phyloP scores from a whole-genome alignment of 2,888 invertebrate species.

The Acleris sparsana region DNA sequence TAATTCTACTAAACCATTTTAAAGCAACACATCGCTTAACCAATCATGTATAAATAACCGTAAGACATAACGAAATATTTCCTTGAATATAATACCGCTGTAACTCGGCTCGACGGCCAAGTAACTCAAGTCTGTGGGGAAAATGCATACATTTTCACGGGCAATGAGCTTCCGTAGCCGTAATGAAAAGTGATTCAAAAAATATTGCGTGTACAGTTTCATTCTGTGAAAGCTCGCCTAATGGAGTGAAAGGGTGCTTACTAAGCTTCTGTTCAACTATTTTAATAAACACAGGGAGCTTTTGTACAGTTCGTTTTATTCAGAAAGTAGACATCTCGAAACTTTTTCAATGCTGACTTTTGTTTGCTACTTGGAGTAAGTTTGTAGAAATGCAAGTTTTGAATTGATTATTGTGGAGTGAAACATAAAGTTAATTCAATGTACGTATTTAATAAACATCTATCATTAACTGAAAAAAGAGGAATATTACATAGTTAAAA shows the following conservation, averaged over 20 bases:
- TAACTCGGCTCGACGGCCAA: constrained; percentile 10
- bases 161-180: constrained; percentile 45
- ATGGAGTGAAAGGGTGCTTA: constrained; percentile 6
- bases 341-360: no score
- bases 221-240: constrained; percentile 23
- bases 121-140: constrained; percentile 12
- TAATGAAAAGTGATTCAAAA: constrained; percentile 33
- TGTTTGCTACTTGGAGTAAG: no score
- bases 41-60: no score
- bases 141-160: constrained; percentile 49
- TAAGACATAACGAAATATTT: no score
- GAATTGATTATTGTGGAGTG: no score
- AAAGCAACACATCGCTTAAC: no score
- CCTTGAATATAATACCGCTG: constrained; percentile 14
- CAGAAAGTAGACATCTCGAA: neutral
- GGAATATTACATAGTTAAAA: no score
- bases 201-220: constrained; percentile 28
- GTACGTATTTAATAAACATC: no score
- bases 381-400: no score
- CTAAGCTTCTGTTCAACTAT: neutral
- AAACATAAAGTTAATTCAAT: no score
- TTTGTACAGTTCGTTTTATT: neutral
- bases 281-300: neutral
- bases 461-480: no score
- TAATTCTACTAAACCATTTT: no score